Evolutionary conservation across 2,888 invertebrate genomes (phyloP).

Genomic region (Amphiduros pacificus): DNA sequence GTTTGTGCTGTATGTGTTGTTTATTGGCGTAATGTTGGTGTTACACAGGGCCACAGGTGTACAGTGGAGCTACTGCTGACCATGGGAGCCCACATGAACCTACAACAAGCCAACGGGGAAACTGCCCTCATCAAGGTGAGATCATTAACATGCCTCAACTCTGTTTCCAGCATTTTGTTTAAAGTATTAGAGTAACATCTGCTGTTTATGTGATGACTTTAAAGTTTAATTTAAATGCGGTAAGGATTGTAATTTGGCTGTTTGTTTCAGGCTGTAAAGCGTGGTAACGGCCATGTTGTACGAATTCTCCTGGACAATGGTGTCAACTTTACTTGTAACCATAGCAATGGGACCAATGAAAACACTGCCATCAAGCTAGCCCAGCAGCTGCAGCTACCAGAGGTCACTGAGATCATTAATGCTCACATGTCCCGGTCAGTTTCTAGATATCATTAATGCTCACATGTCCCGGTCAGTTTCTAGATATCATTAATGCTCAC

Average conservation of each 20-base stretch:
- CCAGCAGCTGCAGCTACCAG: constrained; percentile 37
- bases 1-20: too few species aligned
- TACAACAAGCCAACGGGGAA: constrained; percentile 45
- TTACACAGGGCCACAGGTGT: constrained; percentile 41
- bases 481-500: too few species aligned
- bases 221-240: too few species aligned
- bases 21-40: too few species aligned
- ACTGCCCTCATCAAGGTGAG: constrained; percentile 57
- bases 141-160: too few species aligned
- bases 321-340: constrained; percentile 46
- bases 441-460: too few species aligned
- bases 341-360: constrained; percentile 30
- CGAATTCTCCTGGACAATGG: constrained; percentile 51
- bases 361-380: constrained; percentile 47
- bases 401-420: constrained; percentile 43
- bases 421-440: constrained; percentile 48
- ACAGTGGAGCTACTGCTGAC: constrained; percentile 49
- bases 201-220: too few species aligned
- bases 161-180: too few species aligned
- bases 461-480: not conserved
- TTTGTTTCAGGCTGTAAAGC: constrained; percentile 45
- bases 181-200: too few species aligned
- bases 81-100: constrained; percentile 52
- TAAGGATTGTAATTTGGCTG: too few species aligned
- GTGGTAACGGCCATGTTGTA: constrained; percentile 48